Conservation (phyloP, 1,140 invertebrate genomes). For the Lasioglossum baleicum region DNA sequence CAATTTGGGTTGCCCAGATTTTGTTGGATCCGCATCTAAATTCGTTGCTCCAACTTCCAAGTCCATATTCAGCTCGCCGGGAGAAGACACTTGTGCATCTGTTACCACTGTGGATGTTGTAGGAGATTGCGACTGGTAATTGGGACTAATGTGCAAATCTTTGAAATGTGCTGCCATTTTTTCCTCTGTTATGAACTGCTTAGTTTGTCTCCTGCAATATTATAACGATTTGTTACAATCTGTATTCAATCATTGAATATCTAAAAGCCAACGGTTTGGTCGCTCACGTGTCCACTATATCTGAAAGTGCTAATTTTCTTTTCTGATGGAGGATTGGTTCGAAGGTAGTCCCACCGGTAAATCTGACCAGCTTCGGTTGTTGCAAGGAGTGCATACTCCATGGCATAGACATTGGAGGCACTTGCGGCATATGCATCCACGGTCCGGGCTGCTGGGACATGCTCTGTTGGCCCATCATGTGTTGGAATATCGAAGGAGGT, state of each 20-base stretch:
- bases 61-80: slow-evolving; percentile 48
- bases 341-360: slow-evolving; percentile 67
- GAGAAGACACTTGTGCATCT: slow-evolving; percentile 19
- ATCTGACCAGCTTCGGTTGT: slow-evolving; percentile 69
- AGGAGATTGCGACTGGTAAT: slow-evolving; percentile 57
- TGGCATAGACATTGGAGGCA: slow-evolving; percentile 74
- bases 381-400: slow-evolving; percentile 71
- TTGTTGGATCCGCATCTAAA: slow-evolving; percentile 58
- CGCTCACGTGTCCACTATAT: slow-evolving; percentile 68
- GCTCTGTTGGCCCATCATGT: slow-evolving; percentile 74
- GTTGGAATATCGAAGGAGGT: slow-evolving; percentile 76
- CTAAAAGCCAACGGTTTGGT: background rate
- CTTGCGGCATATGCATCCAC: slow-evolving; percentile 73
- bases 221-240: background rate
- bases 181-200: slow-evolving; percentile 90
- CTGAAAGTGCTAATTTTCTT: slow-evolving; percentile 71
- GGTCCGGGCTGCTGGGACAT: slow-evolving; percentile 57
- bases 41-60: slow-evolving; percentile 57
- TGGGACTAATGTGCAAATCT: slow-evolving; percentile 84
- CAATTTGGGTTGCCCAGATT: slow-evolving; percentile 74
- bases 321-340: slow-evolving; percentile 67
- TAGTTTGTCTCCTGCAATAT: slow-evolving; percentile 79
- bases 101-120: slow-evolving; percentile 63
- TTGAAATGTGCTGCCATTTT: slow-evolving; percentile 89
- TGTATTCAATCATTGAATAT: background rate